A percentile compares a stretch with the other conserved stretches of the same genome.
Evolutionary conservation across 2,888 invertebrate species (phyloP).

Genomic region (Drosophila multiciliata): DNA sequence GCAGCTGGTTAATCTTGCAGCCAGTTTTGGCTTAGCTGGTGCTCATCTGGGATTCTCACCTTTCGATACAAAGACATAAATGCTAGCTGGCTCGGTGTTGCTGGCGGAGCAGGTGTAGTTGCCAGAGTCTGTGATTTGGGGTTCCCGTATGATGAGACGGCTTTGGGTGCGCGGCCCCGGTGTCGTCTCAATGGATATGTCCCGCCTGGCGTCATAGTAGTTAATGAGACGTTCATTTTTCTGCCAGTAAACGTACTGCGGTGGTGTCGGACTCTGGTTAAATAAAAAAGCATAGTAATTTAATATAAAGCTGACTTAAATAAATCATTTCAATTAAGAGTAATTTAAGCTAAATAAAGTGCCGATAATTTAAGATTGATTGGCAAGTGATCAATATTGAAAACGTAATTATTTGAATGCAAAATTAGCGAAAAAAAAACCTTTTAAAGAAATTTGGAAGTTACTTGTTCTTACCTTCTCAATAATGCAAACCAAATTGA

Average conservation of each 20-base stretch:
- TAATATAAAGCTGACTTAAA: neutral
- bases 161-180: conserved; percentile 94
- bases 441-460: neutral
- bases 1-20: conserved; percentile 42
- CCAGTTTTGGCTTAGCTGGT: conserved; percentile 15
- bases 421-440: neutral
- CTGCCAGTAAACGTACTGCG: conserved; percentile 98
- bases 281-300: neutral
- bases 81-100: conserved; percentile 95
- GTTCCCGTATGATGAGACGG: conserved; percentile 92
- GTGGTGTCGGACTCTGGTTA: conserved; percentile 95
- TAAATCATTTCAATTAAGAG: neutral
- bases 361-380: neutral
- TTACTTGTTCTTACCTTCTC: conserved; percentile 90
- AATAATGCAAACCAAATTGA: conserved; percentile 94
- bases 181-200: conserved; percentile 92
- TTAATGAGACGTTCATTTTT: conserved; percentile 97
- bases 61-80: conserved; percentile 95
- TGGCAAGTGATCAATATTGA: neutral
- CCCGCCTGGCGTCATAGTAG: conserved; percentile 93
- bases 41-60: conserved; percentile 87
- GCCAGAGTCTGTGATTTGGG: conserved; percentile 93
- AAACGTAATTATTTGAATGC: neutral
- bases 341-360: neutral
- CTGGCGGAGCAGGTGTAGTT: conserved; percentile 96